These are phyloP conservation scores for Drosophila ustulata DNA, from an alignment of 2,888 invertebrate species.

Conservation along the genomic window DNA sequence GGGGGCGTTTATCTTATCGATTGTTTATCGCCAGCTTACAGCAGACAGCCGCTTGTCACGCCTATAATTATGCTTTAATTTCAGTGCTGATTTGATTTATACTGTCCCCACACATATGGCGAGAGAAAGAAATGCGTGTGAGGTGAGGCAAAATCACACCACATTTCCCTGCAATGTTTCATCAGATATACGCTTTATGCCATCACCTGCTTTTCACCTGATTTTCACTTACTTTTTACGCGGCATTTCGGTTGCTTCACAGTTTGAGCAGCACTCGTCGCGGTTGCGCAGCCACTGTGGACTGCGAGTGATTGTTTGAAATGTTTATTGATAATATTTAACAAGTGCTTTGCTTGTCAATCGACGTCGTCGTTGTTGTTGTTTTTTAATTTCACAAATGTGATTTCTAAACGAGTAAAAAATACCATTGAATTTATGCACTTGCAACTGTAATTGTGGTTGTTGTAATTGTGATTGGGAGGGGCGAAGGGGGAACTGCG, in stretches of 20 bases:
- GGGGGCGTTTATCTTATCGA: constrained; percentile 63
- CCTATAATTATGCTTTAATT: constrained; percentile 79
- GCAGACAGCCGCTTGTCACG: constrained; percentile 70
- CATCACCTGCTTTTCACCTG: constrained; percentile 1
- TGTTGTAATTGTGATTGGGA: not conserved
- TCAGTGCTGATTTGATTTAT: constrained; percentile 68
- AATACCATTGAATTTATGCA: constrained; percentile 9
- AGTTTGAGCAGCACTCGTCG: constrained; percentile 37
- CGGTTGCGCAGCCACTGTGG: constrained; percentile 35
- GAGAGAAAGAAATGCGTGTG: not conserved
- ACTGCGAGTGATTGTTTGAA: constrained; percentile 18
- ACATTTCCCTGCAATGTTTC: constrained; percentile 41
- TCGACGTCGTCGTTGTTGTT: constrained; percentile 1
- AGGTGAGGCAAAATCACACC: constrained; percentile 12
- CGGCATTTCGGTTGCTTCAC: constrained; percentile 63
- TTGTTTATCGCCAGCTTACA: constrained; percentile 34
- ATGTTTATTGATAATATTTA: constrained; percentile 19
- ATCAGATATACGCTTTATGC: constrained; percentile 23
- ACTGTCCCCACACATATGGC: constrained; percentile 38
- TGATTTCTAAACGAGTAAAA: constrained; percentile 20
- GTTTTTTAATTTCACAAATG: constrained; percentile 21
- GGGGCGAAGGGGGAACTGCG: constrained; percentile 16
- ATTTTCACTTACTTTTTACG: constrained; percentile 79
- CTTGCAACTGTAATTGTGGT: not conserved
- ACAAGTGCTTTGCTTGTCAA: constrained; percentile 15